Evolutionary conservation across 2,888 invertebrate species (phyloP).

Genomic region (Acrobasis repandana): DNA sequence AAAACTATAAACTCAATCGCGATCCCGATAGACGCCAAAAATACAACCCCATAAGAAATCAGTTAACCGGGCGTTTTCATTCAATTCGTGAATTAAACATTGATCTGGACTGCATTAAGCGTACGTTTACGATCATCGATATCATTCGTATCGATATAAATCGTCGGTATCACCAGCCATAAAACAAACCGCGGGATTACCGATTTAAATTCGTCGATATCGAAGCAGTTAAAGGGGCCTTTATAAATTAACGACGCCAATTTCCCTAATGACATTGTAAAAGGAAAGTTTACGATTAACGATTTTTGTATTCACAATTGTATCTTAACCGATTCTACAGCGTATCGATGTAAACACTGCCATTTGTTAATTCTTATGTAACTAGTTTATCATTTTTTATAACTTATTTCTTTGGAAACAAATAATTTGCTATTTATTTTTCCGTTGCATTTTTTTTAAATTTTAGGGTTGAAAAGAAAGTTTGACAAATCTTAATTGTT

Average conservation of each 20-base stretch:
- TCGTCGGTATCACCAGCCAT: conserved; percentile 67
- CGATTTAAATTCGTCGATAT: conserved; percentile 77
- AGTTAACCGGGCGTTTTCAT: conserved; percentile 42
- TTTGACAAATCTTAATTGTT: no score
- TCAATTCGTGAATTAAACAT: conserved; percentile 53
- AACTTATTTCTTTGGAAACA: no score
- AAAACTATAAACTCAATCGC: conserved; percentile 20
- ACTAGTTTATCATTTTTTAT: background rate
- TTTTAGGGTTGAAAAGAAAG: no score
- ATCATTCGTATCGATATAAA: conserved; percentile 53
- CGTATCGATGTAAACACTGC: conserved; percentile 33
- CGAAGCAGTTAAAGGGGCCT: conserved; percentile 68
- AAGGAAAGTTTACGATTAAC: conserved; percentile 76
- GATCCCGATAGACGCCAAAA: conserved; percentile 20
- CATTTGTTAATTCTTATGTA: background rate
- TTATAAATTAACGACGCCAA: conserved; percentile 79
- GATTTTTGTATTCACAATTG: conserved; percentile 59
- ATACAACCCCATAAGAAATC: conserved; percentile 36
- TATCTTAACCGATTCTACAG: conserved; percentile 42
- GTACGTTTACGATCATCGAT: conserved; percentile 54
- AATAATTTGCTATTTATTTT: no score
- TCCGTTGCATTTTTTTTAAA: no score
- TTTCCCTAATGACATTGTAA: conserved; percentile 82
- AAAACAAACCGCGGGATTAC: conserved; percentile 78
- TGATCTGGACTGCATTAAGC: conserved; percentile 55